Conservation (phyloP, 2,888 invertebrate genomes). For the Drosophila antonietae region DNA sequence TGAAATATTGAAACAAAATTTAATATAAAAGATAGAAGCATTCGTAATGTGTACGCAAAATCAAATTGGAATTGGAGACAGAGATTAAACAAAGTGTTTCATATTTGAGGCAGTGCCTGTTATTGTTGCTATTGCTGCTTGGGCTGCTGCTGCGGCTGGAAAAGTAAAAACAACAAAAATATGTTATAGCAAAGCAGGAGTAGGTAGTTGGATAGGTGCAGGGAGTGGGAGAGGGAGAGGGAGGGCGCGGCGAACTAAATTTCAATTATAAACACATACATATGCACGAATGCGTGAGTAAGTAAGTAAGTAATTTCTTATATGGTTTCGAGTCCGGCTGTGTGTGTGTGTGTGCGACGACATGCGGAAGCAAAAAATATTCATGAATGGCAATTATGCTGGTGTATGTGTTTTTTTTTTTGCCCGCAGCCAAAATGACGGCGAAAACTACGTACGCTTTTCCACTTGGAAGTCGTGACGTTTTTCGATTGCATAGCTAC, state of each 20-base stretch:
- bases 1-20: slow-evolving; percentile 13
- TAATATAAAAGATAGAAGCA: slow-evolving; percentile 61
- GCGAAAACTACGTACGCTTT: slow-evolving; percentile 71
- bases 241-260: slow-evolving; percentile 32
- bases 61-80: slow-evolving; percentile 44
- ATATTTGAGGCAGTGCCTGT: slow-evolving; percentile 62
- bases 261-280: slow-evolving; percentile 32
- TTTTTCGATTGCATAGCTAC: slow-evolving; percentile 66
- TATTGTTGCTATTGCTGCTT: slow-evolving; percentile 49
- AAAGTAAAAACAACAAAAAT: slow-evolving; percentile 31
- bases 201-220: too few species aligned
- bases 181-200: slow-evolving; percentile 2
- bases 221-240: slow-evolving; percentile 20
- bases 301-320: slow-evolving; percentile 38
- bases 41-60: slow-evolving; percentile 71
- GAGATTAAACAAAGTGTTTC: slow-evolving; percentile 72
- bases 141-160: slow-evolving; percentile 38
- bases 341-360: slow-evolving; percentile 30
- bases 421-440: slow-evolving; percentile 57
- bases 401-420: slow-evolving; percentile 36
- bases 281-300: slow-evolving; percentile 7
- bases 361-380: slow-evolving; percentile 72
- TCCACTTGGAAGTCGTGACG: slow-evolving; percentile 78
- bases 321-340: slow-evolving; percentile 28
- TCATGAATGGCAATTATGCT: slow-evolving; percentile 77